Percentiles rank a stretch among this genome's conserved stretches.
phyloP scores from a whole-genome alignment of 2,888 invertebrate species.

The Andrena fulva region DNA sequence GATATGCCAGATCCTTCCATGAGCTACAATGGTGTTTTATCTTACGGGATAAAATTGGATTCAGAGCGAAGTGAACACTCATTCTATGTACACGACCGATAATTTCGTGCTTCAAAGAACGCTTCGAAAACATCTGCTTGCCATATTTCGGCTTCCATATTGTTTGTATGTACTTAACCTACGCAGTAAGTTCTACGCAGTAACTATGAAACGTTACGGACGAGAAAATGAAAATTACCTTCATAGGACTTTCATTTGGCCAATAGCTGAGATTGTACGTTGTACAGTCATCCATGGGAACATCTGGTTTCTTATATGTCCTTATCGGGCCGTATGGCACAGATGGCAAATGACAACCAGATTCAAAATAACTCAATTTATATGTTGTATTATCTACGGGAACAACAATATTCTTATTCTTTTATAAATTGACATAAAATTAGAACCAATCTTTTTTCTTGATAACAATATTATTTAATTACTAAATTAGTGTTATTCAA shows the following conservation, averaged over 20 bases:
- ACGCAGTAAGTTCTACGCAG: too few species aligned
- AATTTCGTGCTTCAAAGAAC: too few species aligned
- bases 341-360: conserved; percentile 84
- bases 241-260: conserved; percentile 77
- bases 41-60: too few species aligned
- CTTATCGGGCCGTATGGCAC: conserved; percentile 85
- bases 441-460: neutral
- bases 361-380: conserved; percentile 88
- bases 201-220: too few species aligned
- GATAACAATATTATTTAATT: neutral
- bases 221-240: conserved; percentile 61
- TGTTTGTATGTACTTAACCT: too few species aligned
- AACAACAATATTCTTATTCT: neutral
- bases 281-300: conserved; percentile 86
- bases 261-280: conserved; percentile 87
- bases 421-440: neutral
- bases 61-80: too few species aligned
- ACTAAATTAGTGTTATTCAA: neutral
- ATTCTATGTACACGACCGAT: too few species aligned
- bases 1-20: too few species aligned
- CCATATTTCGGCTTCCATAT: too few species aligned
- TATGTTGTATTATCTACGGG: conserved; percentile 87
- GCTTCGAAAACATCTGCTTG: too few species aligned
- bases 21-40: too few species aligned
- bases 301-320: conserved; percentile 86